Evolutionary conservation across 2,113 vertebrate genomes (phyloP).

Genomic region (Coptodon rendalli): DNA sequence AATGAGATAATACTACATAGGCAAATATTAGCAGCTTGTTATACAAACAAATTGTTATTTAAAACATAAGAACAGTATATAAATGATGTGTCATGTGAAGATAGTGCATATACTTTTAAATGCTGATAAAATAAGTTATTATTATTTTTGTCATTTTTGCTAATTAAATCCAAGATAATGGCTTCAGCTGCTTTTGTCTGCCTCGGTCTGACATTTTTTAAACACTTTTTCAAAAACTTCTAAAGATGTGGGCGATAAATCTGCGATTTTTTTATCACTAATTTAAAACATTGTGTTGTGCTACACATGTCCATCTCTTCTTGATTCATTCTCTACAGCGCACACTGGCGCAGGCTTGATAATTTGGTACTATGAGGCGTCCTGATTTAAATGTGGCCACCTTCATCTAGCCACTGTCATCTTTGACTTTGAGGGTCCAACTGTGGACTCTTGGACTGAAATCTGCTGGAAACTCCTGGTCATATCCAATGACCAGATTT

Average conservation of each 20-base stretch:
- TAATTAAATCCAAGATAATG: neutral
- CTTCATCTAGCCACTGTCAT: neutral
- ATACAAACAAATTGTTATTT: neutral
- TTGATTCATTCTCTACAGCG: constrained; percentile 86
- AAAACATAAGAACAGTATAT: neutral
- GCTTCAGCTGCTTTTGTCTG: neutral
- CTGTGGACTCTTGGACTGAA: neutral
- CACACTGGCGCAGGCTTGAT: neutral
- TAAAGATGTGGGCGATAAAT: neutral
- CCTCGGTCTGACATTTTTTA: neutral
- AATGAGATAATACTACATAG: neutral
- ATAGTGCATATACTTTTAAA: neutral
- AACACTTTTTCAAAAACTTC: neutral
- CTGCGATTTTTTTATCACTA: neutral
- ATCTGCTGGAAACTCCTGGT: neutral
- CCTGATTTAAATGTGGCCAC: neutral
- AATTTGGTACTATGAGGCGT: neutral
- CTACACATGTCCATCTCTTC: constrained; percentile 89
- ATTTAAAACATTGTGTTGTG: constrained; percentile 73
- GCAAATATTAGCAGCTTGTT: neutral
- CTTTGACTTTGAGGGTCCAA: neutral
- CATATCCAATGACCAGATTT: neutral
- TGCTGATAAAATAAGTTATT: neutral
- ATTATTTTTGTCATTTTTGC: neutral
- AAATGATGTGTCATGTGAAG: neutral